Evolutionary conservation across 2,797 vertebrate genomes (phyloP).

Genomic region (Thripadectes ignobilis): DNA sequence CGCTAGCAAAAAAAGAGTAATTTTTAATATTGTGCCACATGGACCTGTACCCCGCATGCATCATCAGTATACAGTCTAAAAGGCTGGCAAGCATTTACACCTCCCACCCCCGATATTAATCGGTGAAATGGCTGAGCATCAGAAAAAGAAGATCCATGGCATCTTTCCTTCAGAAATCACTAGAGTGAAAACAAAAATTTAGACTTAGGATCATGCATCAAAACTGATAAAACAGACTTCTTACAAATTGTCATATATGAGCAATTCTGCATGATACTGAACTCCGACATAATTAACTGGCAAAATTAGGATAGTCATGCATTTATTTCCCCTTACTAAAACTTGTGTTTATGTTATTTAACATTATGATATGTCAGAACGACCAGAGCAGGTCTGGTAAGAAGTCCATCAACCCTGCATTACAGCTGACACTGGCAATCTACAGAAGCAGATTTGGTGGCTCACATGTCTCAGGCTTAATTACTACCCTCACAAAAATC

Average conservation of each 20-base stretch:
- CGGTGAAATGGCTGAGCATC: background rate
- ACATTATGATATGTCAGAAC: background rate
- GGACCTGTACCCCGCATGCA: background rate
- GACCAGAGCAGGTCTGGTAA: background rate
- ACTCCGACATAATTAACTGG: background rate
- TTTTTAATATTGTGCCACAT: slow-evolving; percentile 13
- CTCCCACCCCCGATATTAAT: background rate
- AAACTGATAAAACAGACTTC: background rate
- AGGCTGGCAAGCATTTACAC: background rate
- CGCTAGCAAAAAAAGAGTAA: background rate
- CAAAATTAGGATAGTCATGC: background rate
- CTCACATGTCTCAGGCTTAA: background rate
- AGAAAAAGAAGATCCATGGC: background rate
- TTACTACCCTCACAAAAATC: background rate
- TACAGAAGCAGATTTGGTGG: background rate
- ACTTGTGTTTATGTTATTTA: background rate
- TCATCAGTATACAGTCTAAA: background rate
- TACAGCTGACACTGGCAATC: background rate
- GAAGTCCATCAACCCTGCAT: background rate
- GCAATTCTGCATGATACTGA: background rate
- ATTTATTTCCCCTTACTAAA: background rate
- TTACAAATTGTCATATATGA: background rate
- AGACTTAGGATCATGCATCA: background rate
- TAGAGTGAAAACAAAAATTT: background rate
- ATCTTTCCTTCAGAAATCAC: background rate